Conservation (phyloP, 2,113 vertebrate genomes). For the Corythornis madagascariensis region DNA sequence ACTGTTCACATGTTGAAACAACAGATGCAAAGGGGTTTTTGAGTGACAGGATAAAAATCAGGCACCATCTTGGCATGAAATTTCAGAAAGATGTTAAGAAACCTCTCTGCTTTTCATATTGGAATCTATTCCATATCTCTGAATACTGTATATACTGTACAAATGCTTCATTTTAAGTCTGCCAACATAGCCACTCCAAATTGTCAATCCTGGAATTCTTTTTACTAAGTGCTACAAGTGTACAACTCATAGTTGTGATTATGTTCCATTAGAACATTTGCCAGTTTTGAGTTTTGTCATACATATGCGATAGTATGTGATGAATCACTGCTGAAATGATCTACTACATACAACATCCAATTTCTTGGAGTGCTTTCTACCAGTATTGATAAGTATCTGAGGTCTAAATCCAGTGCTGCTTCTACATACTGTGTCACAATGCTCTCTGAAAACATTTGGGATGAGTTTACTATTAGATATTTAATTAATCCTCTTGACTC, state of each 20-base stretch:
- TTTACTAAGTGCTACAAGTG: slow-evolving; percentile 67
- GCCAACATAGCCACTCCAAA: slow-evolving; percentile 69
- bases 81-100: slow-evolving; percentile 69
- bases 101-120: slow-evolving; percentile 59
- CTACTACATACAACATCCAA: slow-evolving; percentile 59
- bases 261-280: slow-evolving; percentile 72
- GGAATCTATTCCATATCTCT: slow-evolving; percentile 55
- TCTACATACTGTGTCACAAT: slow-evolving; percentile 31
- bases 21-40: slow-evolving; percentile 69
- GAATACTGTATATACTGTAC: slow-evolving; percentile 68
- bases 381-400: slow-evolving; percentile 61
- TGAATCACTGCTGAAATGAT: slow-evolving; percentile 70
- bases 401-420: slow-evolving; percentile 27
- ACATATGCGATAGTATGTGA: slow-evolving; percentile 51
- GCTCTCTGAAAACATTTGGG: slow-evolving; percentile 47
- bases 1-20: slow-evolving; percentile 65
- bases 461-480: slow-evolving; percentile 42
- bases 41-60: slow-evolving; percentile 74
- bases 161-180: slow-evolving; percentile 70
- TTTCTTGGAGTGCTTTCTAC: slow-evolving; percentile 61
- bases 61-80: slow-evolving; percentile 64
- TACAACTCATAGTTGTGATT: slow-evolving; percentile 70
- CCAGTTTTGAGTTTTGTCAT: slow-evolving; percentile 72
- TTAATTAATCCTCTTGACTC: slow-evolving; percentile 62
- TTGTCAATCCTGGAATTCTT: slow-evolving; percentile 69